Conservation (phyloP, 2,113 vertebrate species). For the Xenus cinereus region DNA sequence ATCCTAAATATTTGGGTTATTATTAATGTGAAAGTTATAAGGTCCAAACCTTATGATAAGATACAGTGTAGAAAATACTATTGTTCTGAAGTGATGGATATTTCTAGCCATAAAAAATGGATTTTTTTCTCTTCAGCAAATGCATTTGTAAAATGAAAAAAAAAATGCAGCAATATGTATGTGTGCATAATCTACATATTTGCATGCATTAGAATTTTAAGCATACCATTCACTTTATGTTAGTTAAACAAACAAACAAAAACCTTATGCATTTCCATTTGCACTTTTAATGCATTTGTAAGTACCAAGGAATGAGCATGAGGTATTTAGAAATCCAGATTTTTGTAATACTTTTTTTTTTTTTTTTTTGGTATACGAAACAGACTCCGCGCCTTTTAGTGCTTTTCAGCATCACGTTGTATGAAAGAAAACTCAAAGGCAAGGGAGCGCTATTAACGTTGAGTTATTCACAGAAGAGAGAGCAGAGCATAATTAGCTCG, state of each 20-base stretch:
- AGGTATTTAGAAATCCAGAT: not conserved
- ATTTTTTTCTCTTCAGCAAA: not conserved
- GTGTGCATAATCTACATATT: not conserved
- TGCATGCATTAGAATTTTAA: slow-evolving; percentile 13
- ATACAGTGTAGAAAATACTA: not conserved
- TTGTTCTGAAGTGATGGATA: not conserved
- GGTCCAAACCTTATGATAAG: not conserved
- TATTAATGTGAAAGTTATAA: not conserved
- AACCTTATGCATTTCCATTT: not conserved
- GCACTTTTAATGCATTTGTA: not conserved
- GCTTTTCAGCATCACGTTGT: not conserved
- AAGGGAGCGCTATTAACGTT: not conserved
- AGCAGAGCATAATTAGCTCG: not conserved
- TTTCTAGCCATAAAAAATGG: not conserved
- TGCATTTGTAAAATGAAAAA: not conserved
- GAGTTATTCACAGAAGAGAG: not conserved
- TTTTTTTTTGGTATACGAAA: not conserved
- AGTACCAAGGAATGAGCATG: not conserved
- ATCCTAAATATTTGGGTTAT: not conserved
- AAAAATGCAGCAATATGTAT: not conserved
- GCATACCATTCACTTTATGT: not conserved
- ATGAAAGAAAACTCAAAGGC: not conserved
- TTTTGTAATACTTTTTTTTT: not conserved
- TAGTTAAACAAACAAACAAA: not conserved
- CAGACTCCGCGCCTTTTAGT: not conserved